phyloP scores from a whole-genome alignment of 2,888 invertebrate genomes.

The Oscheius sp. region DNA sequence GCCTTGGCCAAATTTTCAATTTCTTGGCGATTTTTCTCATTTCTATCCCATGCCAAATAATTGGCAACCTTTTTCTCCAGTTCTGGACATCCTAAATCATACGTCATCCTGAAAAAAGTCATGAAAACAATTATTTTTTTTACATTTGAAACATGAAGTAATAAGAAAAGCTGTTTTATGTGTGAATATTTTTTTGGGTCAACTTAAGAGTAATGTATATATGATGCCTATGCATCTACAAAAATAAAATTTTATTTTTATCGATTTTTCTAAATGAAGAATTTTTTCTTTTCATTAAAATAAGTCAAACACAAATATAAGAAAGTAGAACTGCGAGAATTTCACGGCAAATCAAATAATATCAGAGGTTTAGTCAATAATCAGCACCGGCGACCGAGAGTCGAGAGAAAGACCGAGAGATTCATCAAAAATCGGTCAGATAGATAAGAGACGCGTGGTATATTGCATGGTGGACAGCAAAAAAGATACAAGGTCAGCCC shows the following conservation, averaged over 20 bases:
- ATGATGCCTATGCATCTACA: too few species aligned
- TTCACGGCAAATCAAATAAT: not conserved
- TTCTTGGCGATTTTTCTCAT: constrained; percentile 65
- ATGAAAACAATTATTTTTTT: too few species aligned
- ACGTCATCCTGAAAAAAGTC: constrained; percentile 22
- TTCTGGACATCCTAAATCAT: constrained; percentile 38
- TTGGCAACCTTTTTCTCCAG: constrained; percentile 58
- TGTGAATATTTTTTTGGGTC: not conserved
- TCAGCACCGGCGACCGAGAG: not conserved
- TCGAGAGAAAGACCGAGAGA: not conserved
- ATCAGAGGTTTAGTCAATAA: not conserved
- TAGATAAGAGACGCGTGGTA: too few species aligned
- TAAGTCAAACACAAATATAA: not conserved
- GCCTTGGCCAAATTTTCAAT: constrained; percentile 68
- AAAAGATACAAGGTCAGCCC: not conserved
- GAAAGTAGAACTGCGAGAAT: not conserved
- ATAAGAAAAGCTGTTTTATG: not conserved
- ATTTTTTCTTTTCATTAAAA: too few species aligned
- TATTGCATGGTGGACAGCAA: too few species aligned
- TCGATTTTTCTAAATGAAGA: too few species aligned
- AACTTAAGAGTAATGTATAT: too few species aligned
- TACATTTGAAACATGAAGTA: not conserved
- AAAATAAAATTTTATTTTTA: too few species aligned
- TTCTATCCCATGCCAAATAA: constrained; percentile 68
- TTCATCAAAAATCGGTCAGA: not conserved